Evolutionary conservation across 2,797 vertebrate species (phyloP).

Genomic region (Ibycter americanus): DNA sequence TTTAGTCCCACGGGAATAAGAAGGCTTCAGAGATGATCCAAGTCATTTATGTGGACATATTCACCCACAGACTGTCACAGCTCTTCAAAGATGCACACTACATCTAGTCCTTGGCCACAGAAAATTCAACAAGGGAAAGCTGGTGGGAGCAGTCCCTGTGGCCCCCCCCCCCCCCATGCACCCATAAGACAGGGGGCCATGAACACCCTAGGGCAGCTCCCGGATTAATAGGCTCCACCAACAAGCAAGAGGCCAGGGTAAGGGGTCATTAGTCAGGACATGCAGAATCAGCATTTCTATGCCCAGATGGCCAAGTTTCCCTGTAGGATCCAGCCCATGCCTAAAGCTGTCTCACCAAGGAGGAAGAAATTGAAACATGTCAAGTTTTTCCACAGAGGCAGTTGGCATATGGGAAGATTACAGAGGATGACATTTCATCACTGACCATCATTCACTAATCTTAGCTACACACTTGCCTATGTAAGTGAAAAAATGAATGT

Average conservation of each 20-base stretch:
- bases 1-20: not conserved
- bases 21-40: not conserved
- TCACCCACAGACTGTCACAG: not conserved
- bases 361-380: not conserved
- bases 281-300: not conserved
- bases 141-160: not conserved
- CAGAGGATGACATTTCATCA: not conserved
- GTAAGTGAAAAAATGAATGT: not conserved
- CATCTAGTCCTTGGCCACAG: not conserved
- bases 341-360: not conserved
- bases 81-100: rapidly evolving
- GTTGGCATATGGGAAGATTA: not conserved
- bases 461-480: not conserved
- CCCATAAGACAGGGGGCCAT: no score
- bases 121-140: not conserved
- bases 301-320: not conserved
- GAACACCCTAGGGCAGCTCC: not conserved
- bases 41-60: not conserved
- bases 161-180: rapidly evolving
- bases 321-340: not conserved
- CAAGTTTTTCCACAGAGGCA: not conserved
- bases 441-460: not conserved
- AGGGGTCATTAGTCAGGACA: not conserved
- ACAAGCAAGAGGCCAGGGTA: not conserved
- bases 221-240: not conserved